Conservation (phyloP, 2,797 vertebrate genomes). For the Brachyalestes nurse region DNA sequence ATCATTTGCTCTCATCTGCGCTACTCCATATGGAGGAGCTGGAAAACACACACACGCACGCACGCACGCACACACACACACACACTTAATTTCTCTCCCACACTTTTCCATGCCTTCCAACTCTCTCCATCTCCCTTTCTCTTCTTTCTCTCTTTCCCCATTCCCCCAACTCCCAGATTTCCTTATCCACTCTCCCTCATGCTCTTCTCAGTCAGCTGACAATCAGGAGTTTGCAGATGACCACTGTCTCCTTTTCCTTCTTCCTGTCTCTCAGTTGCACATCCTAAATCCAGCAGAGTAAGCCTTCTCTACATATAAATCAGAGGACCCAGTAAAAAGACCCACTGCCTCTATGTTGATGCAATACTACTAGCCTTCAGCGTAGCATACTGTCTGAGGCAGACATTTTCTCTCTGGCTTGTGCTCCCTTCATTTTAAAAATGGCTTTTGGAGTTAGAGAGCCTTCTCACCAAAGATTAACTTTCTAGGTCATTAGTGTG, state of each 20-base stretch:
- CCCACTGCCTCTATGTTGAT: neutral
- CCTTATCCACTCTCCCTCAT: slow-evolving; percentile 17
- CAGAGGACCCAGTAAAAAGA: slow-evolving; percentile 36
- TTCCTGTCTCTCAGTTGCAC: slow-evolving; percentile 40
- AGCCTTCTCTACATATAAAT: slow-evolving; percentile 37
- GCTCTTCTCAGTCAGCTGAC: slow-evolving; percentile 73
- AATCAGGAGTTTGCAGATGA: slow-evolving; percentile 72
- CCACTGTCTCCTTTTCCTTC: slow-evolving; percentile 48
- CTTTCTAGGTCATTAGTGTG: slow-evolving; percentile 77
- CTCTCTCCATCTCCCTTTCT: slow-evolving; percentile 10
- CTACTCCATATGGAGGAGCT: slow-evolving; percentile 71
- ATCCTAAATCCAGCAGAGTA: slow-evolving; percentile 28
- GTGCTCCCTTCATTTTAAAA: slow-evolving; percentile 5
- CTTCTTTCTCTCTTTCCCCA: neutral
- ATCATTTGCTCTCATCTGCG: slow-evolving; percentile 70
- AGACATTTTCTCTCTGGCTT: neutral
- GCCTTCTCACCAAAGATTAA: slow-evolving; percentile 73
- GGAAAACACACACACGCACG: slow-evolving; percentile 61
- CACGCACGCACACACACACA: slow-evolving; percentile 25
- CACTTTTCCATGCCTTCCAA: slow-evolving; percentile 19
- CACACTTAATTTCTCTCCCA: slow-evolving; percentile 43
- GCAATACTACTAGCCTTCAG: neutral
- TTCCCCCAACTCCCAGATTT: slow-evolving; percentile 29
- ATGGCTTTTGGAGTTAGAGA: slow-evolving; percentile 8
- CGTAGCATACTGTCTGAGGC: neutral